These are phyloP conservation scores for Ictalurus punctatus DNA, from an alignment of 2,113 vertebrate species.

Conservation along the genomic window DNA sequence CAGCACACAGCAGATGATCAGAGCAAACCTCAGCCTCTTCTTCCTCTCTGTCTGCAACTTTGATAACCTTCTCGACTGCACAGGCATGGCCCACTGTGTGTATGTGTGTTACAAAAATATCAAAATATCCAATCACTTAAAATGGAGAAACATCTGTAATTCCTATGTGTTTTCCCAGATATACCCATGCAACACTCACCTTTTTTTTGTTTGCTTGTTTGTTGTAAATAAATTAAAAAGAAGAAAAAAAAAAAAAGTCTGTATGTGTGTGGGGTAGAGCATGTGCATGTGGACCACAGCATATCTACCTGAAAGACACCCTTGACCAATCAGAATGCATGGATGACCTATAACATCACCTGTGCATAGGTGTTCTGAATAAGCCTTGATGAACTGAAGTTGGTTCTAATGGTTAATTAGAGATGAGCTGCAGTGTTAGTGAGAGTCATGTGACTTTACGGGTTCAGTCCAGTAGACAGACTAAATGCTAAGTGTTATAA, in stretches of 20 bases:
- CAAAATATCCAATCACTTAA: not conserved
- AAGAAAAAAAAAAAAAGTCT: not conserved
- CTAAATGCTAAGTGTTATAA: too few species aligned
- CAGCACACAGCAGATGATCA: conserved; percentile 39
- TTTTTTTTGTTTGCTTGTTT: too few species aligned
- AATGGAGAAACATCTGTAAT: not conserved
- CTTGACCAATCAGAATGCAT: conserved; percentile 17
- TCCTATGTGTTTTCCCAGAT: too few species aligned
- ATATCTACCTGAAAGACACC: too few species aligned
- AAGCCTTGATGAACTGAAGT: not conserved
- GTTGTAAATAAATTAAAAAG: too few species aligned
- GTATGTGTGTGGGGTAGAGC: not conserved
- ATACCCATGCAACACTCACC: not conserved
- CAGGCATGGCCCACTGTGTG: conserved; percentile 23
- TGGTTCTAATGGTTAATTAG: conserved; percentile 3
- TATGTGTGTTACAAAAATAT: not conserved
- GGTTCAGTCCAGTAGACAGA: not conserved
- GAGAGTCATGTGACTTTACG: not conserved
- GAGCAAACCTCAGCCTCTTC: conserved; percentile 1
- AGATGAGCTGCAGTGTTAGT: not conserved
- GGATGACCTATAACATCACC: not conserved
- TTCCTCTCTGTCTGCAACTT: conserved; percentile 34
- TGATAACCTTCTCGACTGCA: conserved; percentile 28
- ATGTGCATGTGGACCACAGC: not conserved
- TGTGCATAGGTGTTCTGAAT: conserved; percentile 30